Evolutionary conservation across 2,113 vertebrate genomes (phyloP).

Genomic region (Saccopteryx bilineata): DNA sequence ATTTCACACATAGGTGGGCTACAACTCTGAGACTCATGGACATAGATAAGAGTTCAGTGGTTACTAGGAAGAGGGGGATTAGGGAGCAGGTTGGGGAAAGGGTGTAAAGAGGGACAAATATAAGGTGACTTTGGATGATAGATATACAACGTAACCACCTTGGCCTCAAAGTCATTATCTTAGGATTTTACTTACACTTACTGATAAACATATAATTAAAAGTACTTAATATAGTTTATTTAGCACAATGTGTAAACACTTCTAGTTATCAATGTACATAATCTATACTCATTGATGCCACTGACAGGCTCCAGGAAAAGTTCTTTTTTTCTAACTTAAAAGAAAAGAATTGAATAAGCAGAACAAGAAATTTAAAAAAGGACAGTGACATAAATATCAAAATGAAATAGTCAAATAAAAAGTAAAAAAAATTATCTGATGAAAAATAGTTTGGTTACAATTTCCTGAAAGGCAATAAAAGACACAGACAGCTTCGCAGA

Average conservation of each 20-base stretch:
- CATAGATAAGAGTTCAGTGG: no score
- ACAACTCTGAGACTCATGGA: no score
- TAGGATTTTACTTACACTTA: neutral
- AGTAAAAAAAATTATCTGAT: neutral
- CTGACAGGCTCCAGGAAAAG: neutral
- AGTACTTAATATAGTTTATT: neutral
- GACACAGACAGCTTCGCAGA: neutral
- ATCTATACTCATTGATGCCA: neutral
- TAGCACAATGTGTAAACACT: neutral
- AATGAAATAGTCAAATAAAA: neutral
- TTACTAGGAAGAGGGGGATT: no score
- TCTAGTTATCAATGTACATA: neutral
- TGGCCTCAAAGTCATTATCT: neutral
- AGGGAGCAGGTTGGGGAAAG: no score
- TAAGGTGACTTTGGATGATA: no score
- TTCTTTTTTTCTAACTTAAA: neutral
- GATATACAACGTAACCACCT: no score
- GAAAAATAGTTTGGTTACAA: neutral
- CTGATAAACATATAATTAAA: neutral
- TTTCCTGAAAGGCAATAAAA: neutral
- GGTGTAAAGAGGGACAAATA: no score
- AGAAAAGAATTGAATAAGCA: constrained; percentile 34
- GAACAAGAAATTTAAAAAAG: neutral
- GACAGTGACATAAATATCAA: neutral
- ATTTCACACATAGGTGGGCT: no score